Evolutionary conservation across 2,113 vertebrate species (phyloP), one percentile per base, ranked within the genome.

Genomic region (Limanda limanda): DNA sequence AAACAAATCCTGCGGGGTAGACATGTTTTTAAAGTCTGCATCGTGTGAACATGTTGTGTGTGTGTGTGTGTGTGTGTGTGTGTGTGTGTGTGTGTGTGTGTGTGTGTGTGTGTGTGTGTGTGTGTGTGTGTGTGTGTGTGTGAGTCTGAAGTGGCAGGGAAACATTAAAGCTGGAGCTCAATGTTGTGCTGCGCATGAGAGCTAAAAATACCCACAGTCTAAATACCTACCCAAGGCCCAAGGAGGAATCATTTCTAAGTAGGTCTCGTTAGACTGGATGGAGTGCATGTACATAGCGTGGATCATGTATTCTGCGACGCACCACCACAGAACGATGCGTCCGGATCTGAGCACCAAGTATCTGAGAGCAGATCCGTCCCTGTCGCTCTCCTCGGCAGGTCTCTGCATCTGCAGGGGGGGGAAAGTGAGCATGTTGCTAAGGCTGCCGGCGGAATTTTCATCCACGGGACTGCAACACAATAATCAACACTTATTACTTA

Each of bases 211-310:
- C 58, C 65, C 5, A 3, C 17, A 55, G 42, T n/a, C 25, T 37
- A 40, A 57, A 70, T 48, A 91, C 94, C 93, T 88, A 98, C 98
- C 97, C 83, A 99, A 90, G 0, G 96, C 94, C 98, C 98, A 99
- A 13, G 93, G 94, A 14, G 96, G 96, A 9, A 95, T 95, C 15
- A 95, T 88, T 79, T 94, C 92, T 89, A 99, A 92, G 74, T 96
- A 95, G 42, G 93, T 84, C 90, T 92, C 87, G 55, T 95, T 97
- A 88, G 94, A 93, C 79, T 94, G 97, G 83, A 99, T 94, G 79
- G 95, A 94, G 74, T 99, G 97, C 90, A 97, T 96, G 90, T 98
- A 98, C 96, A 98, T 96, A 13, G 95, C 69, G 45, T 96, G 97
- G 76, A 96, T 94, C 96, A 99, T 95, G 87, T 94, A 87, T 91